Percentiles rank a stretch among this genome's conserved stretches.
These are phyloP conservation scores for Capitella teleta DNA, from an alignment of 1,140 invertebrate genomes.

Conservation along the genomic window DNA sequence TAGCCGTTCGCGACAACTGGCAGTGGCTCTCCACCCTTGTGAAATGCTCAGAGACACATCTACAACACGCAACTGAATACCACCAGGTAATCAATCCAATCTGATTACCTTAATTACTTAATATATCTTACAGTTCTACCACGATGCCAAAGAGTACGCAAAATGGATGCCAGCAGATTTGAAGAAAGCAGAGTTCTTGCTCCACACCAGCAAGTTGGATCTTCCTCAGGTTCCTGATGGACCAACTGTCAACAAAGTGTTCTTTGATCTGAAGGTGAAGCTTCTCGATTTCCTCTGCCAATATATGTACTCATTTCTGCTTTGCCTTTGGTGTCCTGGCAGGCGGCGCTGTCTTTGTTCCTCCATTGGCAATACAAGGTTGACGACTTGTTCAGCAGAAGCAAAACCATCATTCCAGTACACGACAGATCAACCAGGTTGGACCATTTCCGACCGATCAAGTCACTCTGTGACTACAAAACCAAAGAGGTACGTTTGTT, in stretches of 20 bases:
- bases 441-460: slow-evolving; percentile 3
- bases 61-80: slow-evolving; percentile 11
- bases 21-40: slow-evolving; percentile 8
- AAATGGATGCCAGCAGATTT: slow-evolving; percentile 13
- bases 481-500: slow-evolving; percentile 9
- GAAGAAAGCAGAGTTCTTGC: slow-evolving; percentile 1
- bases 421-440: slow-evolving; percentile 6
- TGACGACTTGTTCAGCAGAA: slow-evolving; percentile 4
- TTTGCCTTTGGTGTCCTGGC: neutral
- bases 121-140: slow-evolving; percentile 10
- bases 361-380: slow-evolving; percentile 7
- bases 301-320: slow-evolving; percentile 3
- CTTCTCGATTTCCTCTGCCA: neutral
- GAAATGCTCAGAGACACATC: slow-evolving; percentile 11
- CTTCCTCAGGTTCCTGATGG: neutral
- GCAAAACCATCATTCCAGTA: slow-evolving; percentile 6
- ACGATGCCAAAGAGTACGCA: slow-evolving; percentile 6
- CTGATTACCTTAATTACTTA: no score
- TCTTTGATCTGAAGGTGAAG: neutral
- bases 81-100: slow-evolving; percentile 16
- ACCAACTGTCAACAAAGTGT: slow-evolving; percentile 3
- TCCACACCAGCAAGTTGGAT: no score
- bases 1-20: slow-evolving; percentile 12
- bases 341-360: slow-evolving; percentile 8
- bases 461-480: slow-evolving; percentile 6